Conservation (phyloP, 2,797 vertebrate genomes). For the Pseudochaenichthys georgianus region DNA sequence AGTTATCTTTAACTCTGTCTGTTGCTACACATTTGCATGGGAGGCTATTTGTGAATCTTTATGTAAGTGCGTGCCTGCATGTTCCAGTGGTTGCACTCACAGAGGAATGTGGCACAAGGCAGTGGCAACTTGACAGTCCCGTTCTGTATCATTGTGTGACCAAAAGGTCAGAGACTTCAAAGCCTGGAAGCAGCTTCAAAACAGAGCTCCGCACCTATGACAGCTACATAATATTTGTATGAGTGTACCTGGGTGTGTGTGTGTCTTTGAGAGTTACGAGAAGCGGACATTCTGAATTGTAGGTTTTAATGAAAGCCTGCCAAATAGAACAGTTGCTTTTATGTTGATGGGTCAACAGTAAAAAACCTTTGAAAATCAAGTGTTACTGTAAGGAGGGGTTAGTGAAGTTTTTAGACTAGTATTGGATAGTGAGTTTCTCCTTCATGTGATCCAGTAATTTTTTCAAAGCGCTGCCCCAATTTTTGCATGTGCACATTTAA, state of each 20-base stretch:
- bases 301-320: conserved; percentile 42
- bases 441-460: conserved; percentile 16
- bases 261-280: conserved; percentile 29
- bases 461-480: conserved; percentile 22
- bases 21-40: neutral
- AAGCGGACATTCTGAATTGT: conserved; percentile 28
- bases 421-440: conserved; percentile 1
- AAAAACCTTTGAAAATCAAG: conserved; percentile 19
- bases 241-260: conserved; percentile 29
- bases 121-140: conserved; percentile 79
- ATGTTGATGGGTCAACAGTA: conserved; percentile 39
- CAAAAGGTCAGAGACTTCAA: conserved; percentile 83
- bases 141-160: conserved; percentile 73
- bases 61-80: neutral
- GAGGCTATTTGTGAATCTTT: neutral
- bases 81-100: conserved; percentile 44
- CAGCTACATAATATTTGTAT: conserved; percentile 58
- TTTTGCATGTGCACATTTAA: conserved; percentile 25
- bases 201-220: conserved; percentile 58
- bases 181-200: conserved; percentile 73
- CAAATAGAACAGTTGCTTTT: conserved; percentile 28
- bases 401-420: neutral
- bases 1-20: neutral
- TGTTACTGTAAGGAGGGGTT: neutral
- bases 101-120: conserved; percentile 65